A percentile compares a stretch with the other conserved stretches of the same genome.
These are phyloP conservation scores for Oryzias javanicus DNA, from an alignment of 2,113 vertebrate genomes.

Conservation along the genomic window DNA sequence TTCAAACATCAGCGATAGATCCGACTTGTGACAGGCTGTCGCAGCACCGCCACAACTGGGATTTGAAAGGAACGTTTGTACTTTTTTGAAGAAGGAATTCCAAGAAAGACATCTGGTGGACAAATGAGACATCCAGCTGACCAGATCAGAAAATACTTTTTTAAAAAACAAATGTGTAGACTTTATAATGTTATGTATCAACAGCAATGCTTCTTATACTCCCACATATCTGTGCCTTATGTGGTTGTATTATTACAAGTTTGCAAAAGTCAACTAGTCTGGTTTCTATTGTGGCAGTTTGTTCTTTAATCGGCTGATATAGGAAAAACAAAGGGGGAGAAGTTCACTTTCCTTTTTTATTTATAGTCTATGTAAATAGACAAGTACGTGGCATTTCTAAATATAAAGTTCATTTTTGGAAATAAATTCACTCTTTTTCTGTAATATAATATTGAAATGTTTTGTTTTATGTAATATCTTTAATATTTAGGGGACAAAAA, in stretches of 20 bases:
- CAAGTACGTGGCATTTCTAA: not conserved
- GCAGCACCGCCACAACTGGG: not conserved
- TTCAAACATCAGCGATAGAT: constrained; percentile 24
- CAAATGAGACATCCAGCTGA: constrained; percentile 1
- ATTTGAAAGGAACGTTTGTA: constrained; percentile 4
- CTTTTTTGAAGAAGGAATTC: not conserved
- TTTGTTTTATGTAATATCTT: too few species aligned
- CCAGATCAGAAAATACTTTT: too few species aligned
- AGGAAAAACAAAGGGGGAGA: not conserved
- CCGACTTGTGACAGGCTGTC: constrained; percentile 43
- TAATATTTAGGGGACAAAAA: too few species aligned
- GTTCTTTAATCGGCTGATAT: not conserved
- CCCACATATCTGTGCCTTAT: too few species aligned
- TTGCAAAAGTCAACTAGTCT: not conserved
- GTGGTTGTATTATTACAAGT: too few species aligned
- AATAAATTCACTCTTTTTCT: too few species aligned
- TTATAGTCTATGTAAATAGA: not conserved
- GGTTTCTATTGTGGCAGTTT: not conserved
- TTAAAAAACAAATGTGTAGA: too few species aligned
- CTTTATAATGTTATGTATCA: too few species aligned
- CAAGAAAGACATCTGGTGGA: not conserved
- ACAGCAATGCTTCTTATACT: too few species aligned
- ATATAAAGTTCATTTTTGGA: too few species aligned
- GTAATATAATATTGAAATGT: too few species aligned
- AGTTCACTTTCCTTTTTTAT: constrained; percentile 2